phyloP scores from a whole-genome alignment of 2,888 invertebrate genomes.

The Limnephilus lunatus region DNA sequence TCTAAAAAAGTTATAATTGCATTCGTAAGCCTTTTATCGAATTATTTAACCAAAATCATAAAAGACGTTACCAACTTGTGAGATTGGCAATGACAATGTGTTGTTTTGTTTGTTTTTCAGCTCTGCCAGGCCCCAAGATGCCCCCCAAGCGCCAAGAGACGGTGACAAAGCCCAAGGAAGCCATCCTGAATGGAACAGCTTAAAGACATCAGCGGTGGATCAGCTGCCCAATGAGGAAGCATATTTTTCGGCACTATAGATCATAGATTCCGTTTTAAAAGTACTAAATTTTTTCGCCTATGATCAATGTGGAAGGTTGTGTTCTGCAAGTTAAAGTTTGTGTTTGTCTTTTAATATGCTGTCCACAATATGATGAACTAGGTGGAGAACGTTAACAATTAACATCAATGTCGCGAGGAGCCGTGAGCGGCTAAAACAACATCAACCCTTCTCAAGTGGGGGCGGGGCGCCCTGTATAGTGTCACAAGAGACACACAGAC shows the following conservation, averaged over 20 bases:
- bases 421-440: slow-evolving; percentile 42
- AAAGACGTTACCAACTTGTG: background rate
- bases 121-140: slow-evolving; percentile 59
- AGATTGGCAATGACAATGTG: background rate
- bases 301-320: slow-evolving; percentile 64
- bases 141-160: slow-evolving; percentile 63
- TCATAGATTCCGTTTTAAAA: slow-evolving; percentile 65
- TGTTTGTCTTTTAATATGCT: slow-evolving; percentile 63
- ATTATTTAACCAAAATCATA: too few species aligned
- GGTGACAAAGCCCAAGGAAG: slow-evolving; percentile 63
- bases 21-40: too few species aligned
- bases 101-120: background rate
- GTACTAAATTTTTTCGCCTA: slow-evolving; percentile 63
- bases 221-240: slow-evolving; percentile 55
- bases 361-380: slow-evolving; percentile 57
- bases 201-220: slow-evolving; percentile 54
- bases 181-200: slow-evolving; percentile 65
- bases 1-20: too few species aligned
- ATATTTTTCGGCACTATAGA: slow-evolving; percentile 61
- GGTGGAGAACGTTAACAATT: slow-evolving; percentile 57
- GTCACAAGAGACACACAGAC: background rate
- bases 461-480: slow-evolving; percentile 31
- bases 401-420: slow-evolving; percentile 57
- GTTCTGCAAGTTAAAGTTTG: slow-evolving; percentile 63
- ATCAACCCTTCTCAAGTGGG: slow-evolving; percentile 50